These are phyloP conservation scores for Antheraea pernyi DNA, from an alignment of 1,140 invertebrate species.

Conservation along the genomic window DNA sequence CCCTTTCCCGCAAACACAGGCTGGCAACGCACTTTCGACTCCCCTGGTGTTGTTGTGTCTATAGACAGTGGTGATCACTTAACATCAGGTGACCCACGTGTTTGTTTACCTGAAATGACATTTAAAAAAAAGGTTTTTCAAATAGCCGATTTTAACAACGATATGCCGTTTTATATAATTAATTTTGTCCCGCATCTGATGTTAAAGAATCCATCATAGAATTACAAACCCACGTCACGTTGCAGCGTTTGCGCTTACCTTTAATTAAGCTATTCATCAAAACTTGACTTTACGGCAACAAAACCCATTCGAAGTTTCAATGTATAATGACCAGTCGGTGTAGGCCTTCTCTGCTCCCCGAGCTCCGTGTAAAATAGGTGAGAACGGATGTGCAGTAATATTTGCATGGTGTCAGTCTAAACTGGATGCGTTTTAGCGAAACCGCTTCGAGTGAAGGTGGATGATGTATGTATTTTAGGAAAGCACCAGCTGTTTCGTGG, in stretches of 20 bases:
- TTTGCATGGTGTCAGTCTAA: constrained; percentile 6
- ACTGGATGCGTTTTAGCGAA: constrained; percentile 17
- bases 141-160: no score
- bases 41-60: no score
- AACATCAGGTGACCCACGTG: no score
- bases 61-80: no score
- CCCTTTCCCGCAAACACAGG: no score
- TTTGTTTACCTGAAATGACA: no score
- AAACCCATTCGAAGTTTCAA: constrained; percentile 32
- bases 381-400: constrained; percentile 1
- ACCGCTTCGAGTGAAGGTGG: constrained; percentile 18
- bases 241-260: constrained; percentile 18
- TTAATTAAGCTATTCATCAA: constrained; percentile 44
- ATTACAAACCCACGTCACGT: background rate
- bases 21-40: no score
- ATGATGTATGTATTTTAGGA: constrained; percentile 25
- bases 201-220: no score
- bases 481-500: constrained; percentile 22
- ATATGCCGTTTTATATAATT: no score
- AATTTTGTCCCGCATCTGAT: no score
- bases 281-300: constrained; percentile 22
- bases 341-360: constrained; percentile 6
- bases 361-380: background rate
- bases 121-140: no score
- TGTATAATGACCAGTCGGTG: constrained; percentile 20